phyloP scores from a whole-genome alignment of 2,113 vertebrate species.

The Pandion haliaetus region DNA sequence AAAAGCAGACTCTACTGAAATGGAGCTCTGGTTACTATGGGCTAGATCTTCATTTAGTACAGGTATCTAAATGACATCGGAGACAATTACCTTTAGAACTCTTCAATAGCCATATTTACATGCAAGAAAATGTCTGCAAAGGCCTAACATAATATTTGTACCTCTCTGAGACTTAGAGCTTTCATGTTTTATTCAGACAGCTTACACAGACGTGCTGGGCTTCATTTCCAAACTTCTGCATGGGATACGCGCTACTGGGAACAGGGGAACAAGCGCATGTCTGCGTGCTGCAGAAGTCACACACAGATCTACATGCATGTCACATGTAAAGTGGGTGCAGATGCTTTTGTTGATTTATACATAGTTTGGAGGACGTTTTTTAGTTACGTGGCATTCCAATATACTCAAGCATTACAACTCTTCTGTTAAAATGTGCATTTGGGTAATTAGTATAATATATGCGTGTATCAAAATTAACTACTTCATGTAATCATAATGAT shows the following conservation, averaged over 20 bases:
- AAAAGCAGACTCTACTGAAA: constrained; percentile 33
- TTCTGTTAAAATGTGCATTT: not conserved
- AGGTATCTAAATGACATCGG: not conserved
- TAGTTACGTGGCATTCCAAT: not conserved
- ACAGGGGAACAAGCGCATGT: not conserved
- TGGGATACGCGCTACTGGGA: not conserved
- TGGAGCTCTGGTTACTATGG: not conserved
- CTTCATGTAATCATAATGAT: constrained; percentile 10
- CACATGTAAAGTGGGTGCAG: not conserved
- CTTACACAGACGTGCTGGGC: constrained; percentile 22
- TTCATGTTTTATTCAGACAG: constrained; percentile 38
- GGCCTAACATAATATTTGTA: constrained; percentile 30
- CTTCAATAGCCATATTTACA: constrained; percentile 61
- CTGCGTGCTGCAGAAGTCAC: not conserved
- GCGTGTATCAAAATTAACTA: constrained; percentile 21
- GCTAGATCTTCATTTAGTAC: constrained; percentile 13
- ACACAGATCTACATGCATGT: not conserved
- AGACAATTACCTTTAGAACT: constrained; percentile 45
- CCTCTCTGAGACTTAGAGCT: constrained; percentile 56
- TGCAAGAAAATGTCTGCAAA: constrained; percentile 44
- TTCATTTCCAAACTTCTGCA: constrained; percentile 38
- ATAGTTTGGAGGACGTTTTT: not conserved
- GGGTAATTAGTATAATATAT: not conserved
- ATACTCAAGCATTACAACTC: not conserved
- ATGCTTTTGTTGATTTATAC: not conserved